These are phyloP conservation scores for Gasteruption jaculator DNA, from an alignment of 2,888 invertebrate genomes.

Conservation along the genomic window DNA sequence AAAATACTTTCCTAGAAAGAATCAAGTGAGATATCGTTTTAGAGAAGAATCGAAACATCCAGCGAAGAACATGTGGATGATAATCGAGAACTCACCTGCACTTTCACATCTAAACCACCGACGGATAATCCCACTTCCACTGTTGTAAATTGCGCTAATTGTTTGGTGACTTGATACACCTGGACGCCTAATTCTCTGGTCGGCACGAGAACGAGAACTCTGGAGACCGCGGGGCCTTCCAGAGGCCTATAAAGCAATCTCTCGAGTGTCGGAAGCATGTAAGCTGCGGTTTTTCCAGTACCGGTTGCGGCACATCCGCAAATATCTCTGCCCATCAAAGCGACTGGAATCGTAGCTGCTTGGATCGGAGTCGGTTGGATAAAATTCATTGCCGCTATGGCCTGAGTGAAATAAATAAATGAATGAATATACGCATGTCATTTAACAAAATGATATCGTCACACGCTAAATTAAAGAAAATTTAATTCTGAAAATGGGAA, in stretches of 20 bases:
- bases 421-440: constrained; percentile 4
- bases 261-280: constrained; percentile 96
- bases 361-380: constrained; percentile 97
- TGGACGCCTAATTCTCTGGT: constrained; percentile 97
- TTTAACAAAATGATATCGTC: background rate
- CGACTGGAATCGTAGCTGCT: constrained; percentile 90
- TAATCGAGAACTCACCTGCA: constrained; percentile 50
- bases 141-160: constrained; percentile 81
- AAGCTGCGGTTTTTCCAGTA: constrained; percentile 97
- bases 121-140: constrained; percentile 81
- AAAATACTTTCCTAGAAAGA: constrained; percentile 66
- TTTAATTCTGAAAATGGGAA: too few species aligned
- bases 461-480: constrained; percentile 2
- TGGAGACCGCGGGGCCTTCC: constrained; percentile 63
- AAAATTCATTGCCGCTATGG: constrained; percentile 83
- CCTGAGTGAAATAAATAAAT: constrained; percentile 50
- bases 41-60: too few species aligned
- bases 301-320: constrained; percentile 99
- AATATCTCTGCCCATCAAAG: constrained; percentile 85
- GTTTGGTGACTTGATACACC: constrained; percentile 91
- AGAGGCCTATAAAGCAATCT: constrained; percentile 82
- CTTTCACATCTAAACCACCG: constrained; percentile 83
- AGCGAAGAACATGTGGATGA: too few species aligned
- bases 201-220: constrained; percentile 92
- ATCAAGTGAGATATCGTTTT: constrained; percentile 8